phyloP scores from a whole-genome alignment of 2,888 invertebrate species.

The Lasioglossum vierecki region DNA sequence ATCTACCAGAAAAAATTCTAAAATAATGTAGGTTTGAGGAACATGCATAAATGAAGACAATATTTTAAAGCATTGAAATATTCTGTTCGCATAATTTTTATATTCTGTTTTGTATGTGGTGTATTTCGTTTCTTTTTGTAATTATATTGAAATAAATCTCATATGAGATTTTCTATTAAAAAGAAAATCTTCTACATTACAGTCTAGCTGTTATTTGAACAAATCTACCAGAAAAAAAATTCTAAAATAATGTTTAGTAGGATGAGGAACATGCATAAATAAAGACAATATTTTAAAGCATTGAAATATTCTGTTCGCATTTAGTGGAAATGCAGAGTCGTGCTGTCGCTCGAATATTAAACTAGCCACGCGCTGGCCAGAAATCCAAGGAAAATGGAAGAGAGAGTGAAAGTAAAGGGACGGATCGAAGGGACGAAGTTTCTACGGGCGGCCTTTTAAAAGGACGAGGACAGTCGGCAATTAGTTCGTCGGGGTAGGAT shows the following conservation, averaged over 20 bases:
- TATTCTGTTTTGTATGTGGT: no score
- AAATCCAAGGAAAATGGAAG: neutral
- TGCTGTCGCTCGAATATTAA: neutral
- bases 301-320: neutral
- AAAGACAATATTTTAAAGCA: neutral
- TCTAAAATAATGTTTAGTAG: neutral
- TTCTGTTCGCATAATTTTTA: no score
- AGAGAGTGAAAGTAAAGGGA: neutral
- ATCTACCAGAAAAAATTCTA: no score
- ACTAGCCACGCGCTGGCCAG: neutral
- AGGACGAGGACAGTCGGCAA: constrained; percentile 26
- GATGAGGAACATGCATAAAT: neutral
- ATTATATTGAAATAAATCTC: no score
- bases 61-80: no score
- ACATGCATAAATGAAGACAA: no score
- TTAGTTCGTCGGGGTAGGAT: constrained; percentile 8
- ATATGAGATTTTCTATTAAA: no score
- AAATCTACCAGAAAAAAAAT: no score
- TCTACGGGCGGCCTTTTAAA: constrained; percentile 9
- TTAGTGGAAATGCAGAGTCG: neutral
- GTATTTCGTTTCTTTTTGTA: no score
- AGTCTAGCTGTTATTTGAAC: no score
- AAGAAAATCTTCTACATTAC: no score
- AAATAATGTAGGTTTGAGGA: no score
- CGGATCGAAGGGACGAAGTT: constrained; percentile 17